Evolutionary conservation across 2,113 vertebrate genomes (phyloP), one percentile per base, ranked within the genome.

Genomic region (Proterorhinus semilunaris): DNA sequence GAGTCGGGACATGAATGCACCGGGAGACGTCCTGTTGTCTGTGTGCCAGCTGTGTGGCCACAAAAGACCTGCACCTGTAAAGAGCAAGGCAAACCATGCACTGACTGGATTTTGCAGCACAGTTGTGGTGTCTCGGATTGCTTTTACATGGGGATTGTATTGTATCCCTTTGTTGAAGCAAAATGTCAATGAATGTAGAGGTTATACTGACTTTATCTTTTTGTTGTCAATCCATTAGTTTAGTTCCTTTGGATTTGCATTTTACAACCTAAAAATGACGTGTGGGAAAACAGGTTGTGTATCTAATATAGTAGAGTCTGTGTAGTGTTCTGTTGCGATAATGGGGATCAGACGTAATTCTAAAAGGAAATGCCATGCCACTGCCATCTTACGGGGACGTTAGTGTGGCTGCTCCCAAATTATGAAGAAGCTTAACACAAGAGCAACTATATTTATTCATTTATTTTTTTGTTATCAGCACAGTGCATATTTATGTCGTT

Each of bases 51-150:
- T 50, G 44, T 57, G 71, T 66, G 43, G 9, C 10, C 57, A 78
- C 72, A 71, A 59, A 79, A 62, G 44, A 13, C 51, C 27, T 0
- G 16, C 42, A 59, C 71, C 66, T 77, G 71, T 52, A 71, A 61
- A 5, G 42, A 17, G 27, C 4, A 10, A 58, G 50, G 46, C 43
- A 49, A 68, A 52, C 15, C 46, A 27, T 42, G 0, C n/a, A 61
- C 45, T n/a, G 6, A 12, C 46, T n/a, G n/a, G 8, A 46, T 64
- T 65, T 48, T 62, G 16, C 9, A 47, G 52, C 61, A 53, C 47
- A 7, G 50, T 36, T 15, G 36, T 45, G n/a, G 10, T 45, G 62
- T 57, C 50, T n/a, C 7, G 46, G 7, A 47, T 10, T 58, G 55
- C 55, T 61, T 15, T 59, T 6, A 59, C 6, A 13, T 2, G 1